Conservation (phyloP, 2,113 vertebrate species). For the Maccullochella peelii region DNA sequence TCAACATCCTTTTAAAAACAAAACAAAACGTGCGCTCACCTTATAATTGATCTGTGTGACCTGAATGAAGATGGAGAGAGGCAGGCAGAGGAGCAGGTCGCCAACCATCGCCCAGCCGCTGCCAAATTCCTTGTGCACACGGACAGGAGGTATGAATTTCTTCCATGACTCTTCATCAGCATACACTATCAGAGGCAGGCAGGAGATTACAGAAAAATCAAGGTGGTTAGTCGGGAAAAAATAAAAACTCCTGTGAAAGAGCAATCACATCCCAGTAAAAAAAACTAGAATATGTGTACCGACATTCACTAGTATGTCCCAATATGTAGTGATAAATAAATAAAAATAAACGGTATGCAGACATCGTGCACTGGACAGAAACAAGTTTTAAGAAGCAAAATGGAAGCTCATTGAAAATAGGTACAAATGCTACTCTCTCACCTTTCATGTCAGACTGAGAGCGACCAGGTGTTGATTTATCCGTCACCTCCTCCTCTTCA, state of each 20-base stretch:
- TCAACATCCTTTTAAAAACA: not conserved
- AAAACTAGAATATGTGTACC: not conserved
- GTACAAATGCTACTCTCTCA: not conserved
- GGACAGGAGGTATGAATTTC: conserved; percentile 89
- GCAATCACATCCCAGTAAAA: not conserved
- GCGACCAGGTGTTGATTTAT: not conserved
- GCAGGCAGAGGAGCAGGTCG: conserved; percentile 92
- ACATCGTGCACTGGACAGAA: not conserved
- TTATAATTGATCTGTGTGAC: conserved; percentile 94
- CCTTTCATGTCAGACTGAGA: conserved; percentile 53
- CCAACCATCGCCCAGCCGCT: conserved; percentile 92
- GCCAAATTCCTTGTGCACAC: conserved; percentile 87
- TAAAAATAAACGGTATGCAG: not conserved
- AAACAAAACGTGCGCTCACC: conserved; percentile 78
- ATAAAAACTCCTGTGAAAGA: not conserved
- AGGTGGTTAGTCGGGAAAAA: not conserved
- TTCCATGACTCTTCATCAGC: conserved; percentile 89
- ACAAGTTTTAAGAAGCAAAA: not conserved
- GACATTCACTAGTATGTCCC: too few relatives aligned
- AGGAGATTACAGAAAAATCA: not conserved
- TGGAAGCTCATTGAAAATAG: not conserved
- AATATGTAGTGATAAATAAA: not conserved
- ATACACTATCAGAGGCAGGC: conserved; percentile 81
- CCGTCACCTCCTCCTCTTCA: conserved; percentile 45
- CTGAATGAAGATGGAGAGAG: conserved; percentile 93